phyloP scores from a whole-genome alignment of 2,797 vertebrate species.

The Siniperca scherzeri region DNA sequence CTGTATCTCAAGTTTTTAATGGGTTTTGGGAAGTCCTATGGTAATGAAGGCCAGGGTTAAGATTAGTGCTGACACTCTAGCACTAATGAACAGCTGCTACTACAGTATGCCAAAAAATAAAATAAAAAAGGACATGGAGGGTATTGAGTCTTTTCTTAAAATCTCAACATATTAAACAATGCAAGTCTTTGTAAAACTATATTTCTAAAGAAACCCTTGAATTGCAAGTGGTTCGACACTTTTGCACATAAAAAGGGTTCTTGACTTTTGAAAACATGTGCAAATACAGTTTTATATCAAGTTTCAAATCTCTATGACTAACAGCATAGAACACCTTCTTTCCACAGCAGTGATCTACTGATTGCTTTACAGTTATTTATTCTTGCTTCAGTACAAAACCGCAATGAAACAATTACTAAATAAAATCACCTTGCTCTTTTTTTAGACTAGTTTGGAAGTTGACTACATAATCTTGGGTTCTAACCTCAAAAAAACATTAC shows the following conservation, averaged over 20 bases:
- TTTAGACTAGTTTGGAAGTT: neutral
- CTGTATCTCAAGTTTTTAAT: constrained; percentile 30
- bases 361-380: neutral
- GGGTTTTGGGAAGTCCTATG: constrained; percentile 13
- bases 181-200: neutral
- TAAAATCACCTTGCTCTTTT: neutral
- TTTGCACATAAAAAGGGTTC: neutral
- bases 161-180: neutral
- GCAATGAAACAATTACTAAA: neutral
- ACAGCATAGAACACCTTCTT: neutral
- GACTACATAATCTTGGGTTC: neutral
- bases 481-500: neutral
- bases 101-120: neutral
- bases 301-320: neutral
- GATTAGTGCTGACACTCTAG: constrained; percentile 12
- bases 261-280: neutral
- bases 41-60: constrained; percentile 24
- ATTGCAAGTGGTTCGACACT: constrained; percentile 1
- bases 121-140: neutral
- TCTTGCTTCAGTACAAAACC: neutral
- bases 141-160: neutral
- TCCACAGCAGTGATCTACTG: neutral
- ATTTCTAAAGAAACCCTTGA: neutral
- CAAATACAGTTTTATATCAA: neutral
- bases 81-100: constrained; percentile 52